Base-by-base conservation (phyloP, 2,888 invertebrate species). In the Spicauda simplicius region DNA sequence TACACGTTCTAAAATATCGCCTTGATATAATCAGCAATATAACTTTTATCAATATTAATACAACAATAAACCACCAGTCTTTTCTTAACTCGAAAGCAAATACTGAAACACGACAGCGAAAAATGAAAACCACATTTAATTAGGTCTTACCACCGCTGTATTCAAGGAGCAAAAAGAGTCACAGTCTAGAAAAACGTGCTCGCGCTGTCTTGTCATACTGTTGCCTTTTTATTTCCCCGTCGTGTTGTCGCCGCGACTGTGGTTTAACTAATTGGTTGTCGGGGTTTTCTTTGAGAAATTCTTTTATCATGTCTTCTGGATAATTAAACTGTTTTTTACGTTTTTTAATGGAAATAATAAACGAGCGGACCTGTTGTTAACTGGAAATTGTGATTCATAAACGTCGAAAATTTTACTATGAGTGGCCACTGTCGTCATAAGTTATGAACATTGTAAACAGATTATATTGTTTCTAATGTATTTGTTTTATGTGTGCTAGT, bases 41-140 rank as follows among this genome's bases (percentile, higher is more conserved):
- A n/a, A n/a, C n/a, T n/a, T 25, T 5, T 37, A 37, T 37, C 2
- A 37, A 12, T 12, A 12, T 37, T 12, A 37, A 12, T 37, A 37
- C 12, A 12, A 37, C 37, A 37, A 37, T 37, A 37, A 37, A 37
- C 12, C 12, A 12, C 12, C 12, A 37, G 37, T 11, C 37, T 37
- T 33, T 33, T 45, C 45, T 5, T n/a, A 45, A n/a, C 45, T 37
- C 20, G 12, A 55, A 55, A 55, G 55, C 30, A 55, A 30, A 30
- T 55, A 5, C 50, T 50, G 18, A 50, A 50, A 50, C 18, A 18
- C n/a, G 45, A 55, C 20, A 55, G 8, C 6, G 16, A n/a, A 56
- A 56, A 37, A 33, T 12, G 14, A 56, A 55, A 54, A 55, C n/a
- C 16, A 11, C 53, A 20, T 61, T 61, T 61, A 61, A 61, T 61